phyloP scores from a whole-genome alignment of 2,113 vertebrate genomes.

The Platichthys flesus region DNA sequence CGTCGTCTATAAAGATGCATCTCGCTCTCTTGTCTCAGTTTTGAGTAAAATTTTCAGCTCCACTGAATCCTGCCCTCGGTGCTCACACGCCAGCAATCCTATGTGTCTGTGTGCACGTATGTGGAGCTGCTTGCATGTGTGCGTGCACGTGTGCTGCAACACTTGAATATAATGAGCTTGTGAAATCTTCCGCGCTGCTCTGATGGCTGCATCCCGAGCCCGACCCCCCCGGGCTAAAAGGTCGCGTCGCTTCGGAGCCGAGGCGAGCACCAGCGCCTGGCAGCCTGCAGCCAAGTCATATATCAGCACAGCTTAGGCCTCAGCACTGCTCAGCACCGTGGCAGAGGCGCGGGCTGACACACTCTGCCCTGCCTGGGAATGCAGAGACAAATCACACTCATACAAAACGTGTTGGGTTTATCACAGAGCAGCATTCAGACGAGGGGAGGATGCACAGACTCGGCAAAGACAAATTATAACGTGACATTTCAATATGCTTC shows the following conservation, averaged over 20 bases:
- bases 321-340: conserved; percentile 65
- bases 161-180: conserved; percentile 74
- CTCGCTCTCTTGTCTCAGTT: conserved; percentile 17
- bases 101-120: conserved; percentile 42
- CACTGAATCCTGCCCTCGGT: conserved; percentile 21
- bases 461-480: conserved; percentile 24
- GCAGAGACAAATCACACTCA: conserved; percentile 55
- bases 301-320: conserved; percentile 69
- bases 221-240: conserved; percentile 67
- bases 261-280: conserved; percentile 54
- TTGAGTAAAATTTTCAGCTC: conserved; percentile 21
- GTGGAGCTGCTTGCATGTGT: not conserved
- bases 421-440: conserved; percentile 49
- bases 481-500: conserved; percentile 48
- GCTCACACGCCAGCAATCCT: conserved; percentile 52
- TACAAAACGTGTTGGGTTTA: conserved; percentile 48
- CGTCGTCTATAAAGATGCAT: conserved; percentile 27
- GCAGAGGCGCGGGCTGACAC: conserved; percentile 38
- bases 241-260: conserved; percentile 41
- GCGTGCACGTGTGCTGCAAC: conserved; percentile 11
- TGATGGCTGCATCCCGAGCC: conserved; percentile 58
- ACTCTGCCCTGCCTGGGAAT: conserved; percentile 28
- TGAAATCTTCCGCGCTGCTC: conserved; percentile 72
- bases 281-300: conserved; percentile 70
- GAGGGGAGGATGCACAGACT: conserved; percentile 1